phyloP scores from a whole-genome alignment of 2,888 invertebrate genomes.

The Sinelater perroti region DNA sequence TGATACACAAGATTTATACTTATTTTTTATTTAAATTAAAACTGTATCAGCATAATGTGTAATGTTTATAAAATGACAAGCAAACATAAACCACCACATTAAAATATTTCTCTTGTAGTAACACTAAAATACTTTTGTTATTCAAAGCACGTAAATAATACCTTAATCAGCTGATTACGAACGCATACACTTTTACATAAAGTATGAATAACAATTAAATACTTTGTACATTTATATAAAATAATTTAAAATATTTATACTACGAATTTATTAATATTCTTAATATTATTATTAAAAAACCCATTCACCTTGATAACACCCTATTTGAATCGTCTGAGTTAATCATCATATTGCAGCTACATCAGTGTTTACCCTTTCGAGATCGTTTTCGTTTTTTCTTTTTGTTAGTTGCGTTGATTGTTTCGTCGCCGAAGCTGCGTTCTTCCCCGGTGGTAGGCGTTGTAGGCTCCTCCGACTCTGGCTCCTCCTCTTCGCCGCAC shows the following conservation, averaged over 20 bases:
- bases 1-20: conserved; percentile 39
- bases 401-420: conserved; percentile 58
- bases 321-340: conserved; percentile 12
- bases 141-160: conserved; percentile 26
- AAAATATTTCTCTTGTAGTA: conserved; percentile 29
- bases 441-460: conserved; percentile 66
- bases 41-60: conserved; percentile 37
- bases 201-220: conserved; percentile 53
- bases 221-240: conserved; percentile 57
- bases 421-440: conserved; percentile 61
- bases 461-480: conserved; percentile 55
- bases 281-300: conserved; percentile 46
- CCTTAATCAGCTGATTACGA: conserved; percentile 14
- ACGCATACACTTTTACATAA: conserved; percentile 49
- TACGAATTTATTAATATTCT: no score
- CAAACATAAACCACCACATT: conserved; percentile 42
- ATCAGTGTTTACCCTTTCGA: conserved; percentile 64
- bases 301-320: conserved; percentile 52
- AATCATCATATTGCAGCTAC: conserved; percentile 19
- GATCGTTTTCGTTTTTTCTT: conserved; percentile 65
- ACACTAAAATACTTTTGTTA: conserved; percentile 32
- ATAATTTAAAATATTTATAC: conserved; percentile 53
- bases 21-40: conserved; percentile 41
- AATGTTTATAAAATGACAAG: conserved; percentile 43
- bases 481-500: conserved; percentile 35